Base-by-base conservation (phyloP, 2,797 vertebrate genomes). In the Oryzias dopingdopingensis region DNA sequence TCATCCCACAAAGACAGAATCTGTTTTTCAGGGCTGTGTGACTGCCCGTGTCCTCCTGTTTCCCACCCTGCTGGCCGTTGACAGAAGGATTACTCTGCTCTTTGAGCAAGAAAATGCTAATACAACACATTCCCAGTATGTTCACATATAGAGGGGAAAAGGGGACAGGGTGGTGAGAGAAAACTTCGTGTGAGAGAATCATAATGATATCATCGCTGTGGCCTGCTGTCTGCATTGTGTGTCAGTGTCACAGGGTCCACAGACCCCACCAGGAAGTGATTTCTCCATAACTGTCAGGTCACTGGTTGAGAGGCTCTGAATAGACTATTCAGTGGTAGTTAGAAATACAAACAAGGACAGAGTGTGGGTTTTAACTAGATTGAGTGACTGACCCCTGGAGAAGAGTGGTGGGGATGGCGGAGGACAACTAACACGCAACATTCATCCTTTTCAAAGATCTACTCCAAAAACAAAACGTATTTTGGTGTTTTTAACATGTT, bases 51-150 rank as follows among this genome's bases (percentile, higher is more conserved):
- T 49, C 70, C 75, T 60, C 73, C 75, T 73, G 73, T 80, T 72
- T 50, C 80, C 77, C 76, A 60, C 74, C 72, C 59, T 72, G 67
- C 65, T 5, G 60, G 49, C 80, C 64, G 82, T 88, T 88, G 83
- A 87, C 84, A 88, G 80, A 89, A 86, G 88, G 90, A 90, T 92
- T 90, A 92, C 42, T 41, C 72, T 65, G 79, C 79, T 80, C 86
- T 83, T 85, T 82, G 86, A 83, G 67, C 73, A 80, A 82, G 79
- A 89, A 88, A 89, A 83, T 60, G 88, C 90, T 84, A 88, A 83
- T 89, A 75, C 84, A 84, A 89, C 91, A 89, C 90, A 91, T 92
- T 92, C 89, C 86, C 82, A 70, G 68, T 72, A 77, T 86, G 84
- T 86, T 89, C 87, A 88, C 70, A 60, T 79, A 82, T 73, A 71